Evolutionary conservation across 1,140 invertebrate species (phyloP), one percentile per base, ranked within the genome.

Genomic region (Trichoplusia ni): DNA sequence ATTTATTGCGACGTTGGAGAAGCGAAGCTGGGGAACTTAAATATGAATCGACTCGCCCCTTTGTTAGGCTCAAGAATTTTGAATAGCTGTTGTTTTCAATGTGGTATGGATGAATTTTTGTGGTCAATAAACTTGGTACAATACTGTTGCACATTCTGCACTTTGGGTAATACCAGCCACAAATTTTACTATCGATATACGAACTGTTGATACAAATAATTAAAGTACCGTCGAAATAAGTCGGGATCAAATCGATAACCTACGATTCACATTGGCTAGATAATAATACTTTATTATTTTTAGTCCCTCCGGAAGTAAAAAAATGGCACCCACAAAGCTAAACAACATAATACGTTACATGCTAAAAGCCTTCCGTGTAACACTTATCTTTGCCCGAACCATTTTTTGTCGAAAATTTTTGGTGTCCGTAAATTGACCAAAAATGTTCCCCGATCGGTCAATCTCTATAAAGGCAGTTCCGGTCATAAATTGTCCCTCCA

Each of bases 381-480:
- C 25, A 31, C 46, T 49, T 31, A 49, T 31, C 25, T 42, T 25
- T 54, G n/a, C 37, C 33, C 42, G 5, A n/a, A 35, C 40, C 33
- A 35, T 62, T 56, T 56, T 58, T 25, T 42, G 37, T 19, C 54
- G 21, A n/a, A 7, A 27, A 56, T 16, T 18, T 5, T 35, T 13
- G 16, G 7, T 31, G 54, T 58, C 54, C 54, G 14, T 31, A 51
- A 69, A 58, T 47, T 60, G 33, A 56, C 56, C 49, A 51, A 33
- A 60, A 64, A 54, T 61, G 40, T 16, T 38, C 44, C 25, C 33
- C 21, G 49, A 64, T 59, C 63, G 72, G 67, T 68, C 72, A 74
- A 68, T 74, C 71, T 46, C 53, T 51, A 75, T 75, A 71, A 71
- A 63, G 23, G 49, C 25, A 46, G 65, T 71, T 75, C 73, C 73